Conservation (phyloP, 1,140 invertebrate genomes). For the Pteromalus puparum region DNA sequence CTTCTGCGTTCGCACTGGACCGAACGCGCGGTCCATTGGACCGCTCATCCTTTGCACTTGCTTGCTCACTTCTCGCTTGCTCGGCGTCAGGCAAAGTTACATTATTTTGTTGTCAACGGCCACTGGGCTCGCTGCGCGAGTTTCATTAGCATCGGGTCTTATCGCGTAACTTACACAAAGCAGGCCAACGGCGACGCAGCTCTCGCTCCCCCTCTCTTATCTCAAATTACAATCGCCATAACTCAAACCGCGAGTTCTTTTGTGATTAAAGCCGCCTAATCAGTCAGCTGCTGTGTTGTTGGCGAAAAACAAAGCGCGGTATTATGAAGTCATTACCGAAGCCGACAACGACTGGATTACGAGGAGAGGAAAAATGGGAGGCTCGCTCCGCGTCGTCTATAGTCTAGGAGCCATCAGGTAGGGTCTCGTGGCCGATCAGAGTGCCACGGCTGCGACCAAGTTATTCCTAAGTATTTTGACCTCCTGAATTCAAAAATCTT, state of each 20-base stretch:
- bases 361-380: conserved; percentile 4
- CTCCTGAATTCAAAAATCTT: too few relatives aligned
- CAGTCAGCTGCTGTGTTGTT: conserved; percentile 1
- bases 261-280: conserved; percentile 44
- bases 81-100: conserved; percentile 19
- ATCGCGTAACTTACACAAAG: conserved; percentile 28
- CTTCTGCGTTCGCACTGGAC: too few relatives aligned
- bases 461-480: too few relatives aligned
- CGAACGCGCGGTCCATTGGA: too few relatives aligned
- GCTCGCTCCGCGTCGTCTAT: too few relatives aligned
- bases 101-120: conserved; percentile 48
- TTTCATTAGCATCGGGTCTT: conserved; percentile 24
- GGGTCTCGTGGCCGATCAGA: too few relatives aligned
- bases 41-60: too few relatives aligned
- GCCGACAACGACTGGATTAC: conserved; percentile 27
- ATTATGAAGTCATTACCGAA: conserved; percentile 46
- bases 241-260: conserved; percentile 48
- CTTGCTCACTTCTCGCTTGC: neutral
- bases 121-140: too few relatives aligned
- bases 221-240: conserved; percentile 47
- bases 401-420: too few relatives aligned
- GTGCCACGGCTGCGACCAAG: too few relatives aligned
- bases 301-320: neutral
- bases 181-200: neutral
- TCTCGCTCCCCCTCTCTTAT: conserved; percentile 23